Percentiles rank a stretch among this genome's conserved stretches.
phyloP scores from a whole-genome alignment of 2,113 vertebrate genomes.

The Amia ocellicauda region DNA sequence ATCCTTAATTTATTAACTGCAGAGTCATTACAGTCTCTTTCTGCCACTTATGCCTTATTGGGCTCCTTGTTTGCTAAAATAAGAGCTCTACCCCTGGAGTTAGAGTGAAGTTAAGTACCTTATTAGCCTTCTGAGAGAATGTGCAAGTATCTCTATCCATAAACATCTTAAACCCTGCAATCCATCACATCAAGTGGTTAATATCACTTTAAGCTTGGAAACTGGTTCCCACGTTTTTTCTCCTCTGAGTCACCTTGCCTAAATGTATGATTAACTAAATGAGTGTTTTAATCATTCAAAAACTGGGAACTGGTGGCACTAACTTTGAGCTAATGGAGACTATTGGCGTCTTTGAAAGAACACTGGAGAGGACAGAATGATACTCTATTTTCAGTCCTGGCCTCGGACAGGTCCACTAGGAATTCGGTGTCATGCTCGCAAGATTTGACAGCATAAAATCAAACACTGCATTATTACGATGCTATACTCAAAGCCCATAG shows the following conservation, averaged over 20 bases:
- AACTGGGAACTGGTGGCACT: not conserved
- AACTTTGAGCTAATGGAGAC: slow-evolving; percentile 1
- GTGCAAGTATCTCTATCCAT: not conserved
- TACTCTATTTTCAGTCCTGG: not conserved
- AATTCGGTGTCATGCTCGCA: slow-evolving; percentile 40
- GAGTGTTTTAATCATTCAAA: not conserved
- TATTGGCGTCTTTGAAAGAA: slow-evolving; percentile 9
- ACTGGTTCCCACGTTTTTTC: not conserved
- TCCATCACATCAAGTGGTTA: slow-evolving; percentile 17
- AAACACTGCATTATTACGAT: slow-evolving; percentile 61
- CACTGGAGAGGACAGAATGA: slow-evolving; percentile 2
- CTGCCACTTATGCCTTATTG: not conserved
- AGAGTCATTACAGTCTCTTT: not conserved
- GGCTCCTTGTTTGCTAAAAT: not conserved
- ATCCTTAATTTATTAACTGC: not conserved
- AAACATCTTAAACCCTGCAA: slow-evolving; percentile 4
- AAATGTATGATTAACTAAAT: slow-evolving; percentile 6
- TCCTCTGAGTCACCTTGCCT: slow-evolving; percentile 4
- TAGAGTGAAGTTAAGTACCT: not conserved
- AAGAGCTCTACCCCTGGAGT: not conserved
- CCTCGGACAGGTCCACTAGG: slow-evolving; percentile 15
- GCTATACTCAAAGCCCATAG: slow-evolving; percentile 54
- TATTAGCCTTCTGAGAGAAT: slow-evolving; percentile 2
- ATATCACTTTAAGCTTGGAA: slow-evolving; percentile 6
- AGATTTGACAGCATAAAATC: slow-evolving; percentile 34